A percentile compares a stretch with the other conserved stretches of the same genome.
Conservation (phyloP, 2,797 vertebrate genomes). For the Liasis olivaceus region DNA sequence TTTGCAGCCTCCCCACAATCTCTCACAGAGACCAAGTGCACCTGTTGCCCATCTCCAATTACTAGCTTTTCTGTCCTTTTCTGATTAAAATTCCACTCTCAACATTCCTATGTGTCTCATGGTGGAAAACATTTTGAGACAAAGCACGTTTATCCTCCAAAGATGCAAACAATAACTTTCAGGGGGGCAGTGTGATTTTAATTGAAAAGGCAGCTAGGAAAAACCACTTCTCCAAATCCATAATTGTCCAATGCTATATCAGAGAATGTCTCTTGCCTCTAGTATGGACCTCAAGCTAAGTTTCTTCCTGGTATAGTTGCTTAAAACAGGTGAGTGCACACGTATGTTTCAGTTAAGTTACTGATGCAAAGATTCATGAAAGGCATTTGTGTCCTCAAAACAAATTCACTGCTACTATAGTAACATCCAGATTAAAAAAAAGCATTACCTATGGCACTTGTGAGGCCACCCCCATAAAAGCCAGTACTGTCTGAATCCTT, state of each 20-base stretch:
- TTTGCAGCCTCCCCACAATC: no score
- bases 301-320: constrained; percentile 19
- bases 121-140: not conserved
- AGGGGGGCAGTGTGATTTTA: not conserved
- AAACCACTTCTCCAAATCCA: not conserved
- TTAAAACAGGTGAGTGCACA: constrained; percentile 30
- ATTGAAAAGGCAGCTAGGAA: not conserved
- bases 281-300: constrained; percentile 37
- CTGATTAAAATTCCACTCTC: not conserved
- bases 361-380: constrained; percentile 30
- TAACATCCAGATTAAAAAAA: constrained; percentile 16
- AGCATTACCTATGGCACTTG: not conserved
- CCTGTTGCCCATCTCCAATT: no score
- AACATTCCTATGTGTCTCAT: not conserved
- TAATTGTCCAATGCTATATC: not conserved
- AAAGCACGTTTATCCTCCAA: not conserved
- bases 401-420: constrained; percentile 17
- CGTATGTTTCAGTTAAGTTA: constrained; percentile 6
- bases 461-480: not conserved
- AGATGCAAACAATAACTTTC: no score
- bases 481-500: not conserved
- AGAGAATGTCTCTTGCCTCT: not conserved
- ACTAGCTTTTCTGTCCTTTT: not conserved
- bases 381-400: constrained; percentile 28
- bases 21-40: no score